phyloP scores from a whole-genome alignment of 2,888 invertebrate genomes.

The Nymphalis c-album region DNA sequence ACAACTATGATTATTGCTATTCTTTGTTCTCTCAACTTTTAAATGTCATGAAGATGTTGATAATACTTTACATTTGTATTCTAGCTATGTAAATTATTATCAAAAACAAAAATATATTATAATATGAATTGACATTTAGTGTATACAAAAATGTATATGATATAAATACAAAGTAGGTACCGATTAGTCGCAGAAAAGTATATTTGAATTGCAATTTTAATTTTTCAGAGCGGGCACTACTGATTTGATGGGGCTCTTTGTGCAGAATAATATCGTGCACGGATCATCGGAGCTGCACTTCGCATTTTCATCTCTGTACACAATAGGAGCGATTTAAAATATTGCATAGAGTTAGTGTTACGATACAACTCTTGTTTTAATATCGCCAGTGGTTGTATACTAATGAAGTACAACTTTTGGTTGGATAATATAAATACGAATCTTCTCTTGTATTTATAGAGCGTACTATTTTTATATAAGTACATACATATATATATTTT shows the following conservation, averaged over 20 bases:
- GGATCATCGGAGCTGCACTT: slow-evolving; percentile 67
- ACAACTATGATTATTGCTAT: too few species aligned
- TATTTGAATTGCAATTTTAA: slow-evolving; percentile 52
- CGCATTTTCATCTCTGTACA: slow-evolving; percentile 60
- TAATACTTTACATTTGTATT: too few species aligned
- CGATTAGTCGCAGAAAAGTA: slow-evolving; percentile 36
- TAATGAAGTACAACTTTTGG: slow-evolving; percentile 23
- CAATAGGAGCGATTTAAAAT: slow-evolving; percentile 66
- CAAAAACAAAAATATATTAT: neutral
- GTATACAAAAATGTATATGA: neutral
- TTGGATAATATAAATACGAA: slow-evolving; percentile 7
- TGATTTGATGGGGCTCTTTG: slow-evolving; percentile 72
- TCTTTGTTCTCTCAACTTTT: too few species aligned
- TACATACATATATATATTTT: neutral
- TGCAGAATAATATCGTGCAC: slow-evolving; percentile 63
- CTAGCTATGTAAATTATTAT: too few species aligned
- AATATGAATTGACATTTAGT: neutral
- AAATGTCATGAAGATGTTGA: too few species aligned
- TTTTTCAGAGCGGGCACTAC: slow-evolving; percentile 53
- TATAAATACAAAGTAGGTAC: slow-evolving; percentile 2
- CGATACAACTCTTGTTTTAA: slow-evolving; percentile 40
- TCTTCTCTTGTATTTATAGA: neutral
- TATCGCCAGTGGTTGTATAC: slow-evolving; percentile 23
- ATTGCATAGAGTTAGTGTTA: slow-evolving; percentile 50
- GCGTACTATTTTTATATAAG: neutral